Conservation (phyloP, 1,140 invertebrate species). For the Atopsyche davidsoni region DNA sequence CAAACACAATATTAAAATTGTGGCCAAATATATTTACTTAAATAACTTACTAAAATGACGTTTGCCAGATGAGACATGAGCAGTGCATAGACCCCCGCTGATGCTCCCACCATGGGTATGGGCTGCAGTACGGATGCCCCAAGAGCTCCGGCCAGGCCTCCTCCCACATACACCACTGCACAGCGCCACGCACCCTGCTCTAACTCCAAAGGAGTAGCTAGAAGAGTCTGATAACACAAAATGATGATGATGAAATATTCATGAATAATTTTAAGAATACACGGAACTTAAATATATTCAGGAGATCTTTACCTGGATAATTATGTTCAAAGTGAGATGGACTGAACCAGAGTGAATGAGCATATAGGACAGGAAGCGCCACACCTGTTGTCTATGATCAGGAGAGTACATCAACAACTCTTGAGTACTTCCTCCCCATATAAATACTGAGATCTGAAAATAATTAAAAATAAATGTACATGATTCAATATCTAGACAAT, state of each 20-base stretch:
- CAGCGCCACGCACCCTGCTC: constrained; percentile 78
- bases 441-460: constrained; percentile 24
- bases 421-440: constrained; percentile 16
- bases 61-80: constrained; percentile 87
- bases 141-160: constrained; percentile 63
- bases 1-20: not conserved
- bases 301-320: constrained; percentile 57
- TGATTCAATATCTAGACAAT: too few relatives aligned
- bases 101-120: constrained; percentile 79
- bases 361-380: constrained; percentile 79
- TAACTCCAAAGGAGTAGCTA: constrained; percentile 68
- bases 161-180: constrained; percentile 61
- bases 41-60: constrained; percentile 68
- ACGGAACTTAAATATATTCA: constrained; percentile 1
- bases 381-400: constrained; percentile 48
- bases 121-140: constrained; percentile 78
- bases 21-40: not conserved
- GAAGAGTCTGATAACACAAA: constrained; percentile 51
- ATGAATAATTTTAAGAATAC: not conserved
- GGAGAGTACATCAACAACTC: constrained; percentile 24
- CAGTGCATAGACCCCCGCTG: constrained; percentile 90
- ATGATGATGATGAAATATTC: not conserved
- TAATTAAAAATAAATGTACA: constrained; percentile 1
- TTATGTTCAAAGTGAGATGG: constrained; percentile 57
- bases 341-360: constrained; percentile 68